Evolutionary conservation across 2,888 invertebrate species (phyloP).

Genomic region (Cephus nigrinus): DNA sequence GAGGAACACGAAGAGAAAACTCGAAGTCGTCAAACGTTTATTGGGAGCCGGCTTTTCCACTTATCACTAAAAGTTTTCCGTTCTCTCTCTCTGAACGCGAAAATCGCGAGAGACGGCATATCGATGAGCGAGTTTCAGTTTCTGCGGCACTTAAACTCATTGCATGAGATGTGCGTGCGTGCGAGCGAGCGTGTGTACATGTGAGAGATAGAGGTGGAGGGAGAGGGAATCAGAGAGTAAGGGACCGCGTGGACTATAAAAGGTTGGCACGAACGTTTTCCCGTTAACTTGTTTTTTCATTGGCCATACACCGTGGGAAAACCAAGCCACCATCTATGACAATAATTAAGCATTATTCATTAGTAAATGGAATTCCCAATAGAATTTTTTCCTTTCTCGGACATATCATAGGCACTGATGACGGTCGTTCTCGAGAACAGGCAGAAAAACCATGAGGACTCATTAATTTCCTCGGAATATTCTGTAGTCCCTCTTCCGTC

Average conservation of each 20-base stretch:
- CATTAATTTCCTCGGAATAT: no score
- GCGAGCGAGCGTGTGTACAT: constrained; percentile 7
- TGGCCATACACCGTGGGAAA: constrained; percentile 17
- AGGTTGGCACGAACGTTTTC: constrained; percentile 18
- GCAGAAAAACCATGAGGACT: not conserved
- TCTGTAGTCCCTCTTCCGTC: no score
- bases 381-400: constrained; percentile 35
- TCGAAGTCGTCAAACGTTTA: constrained; percentile 2
- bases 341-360: constrained; percentile 54
- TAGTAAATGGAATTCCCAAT: constrained; percentile 32
- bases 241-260: constrained; percentile 28
- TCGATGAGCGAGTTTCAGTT: no score
- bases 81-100: no score
- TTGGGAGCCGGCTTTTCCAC: no score
- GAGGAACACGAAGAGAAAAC: constrained; percentile 1
- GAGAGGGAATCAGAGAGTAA: constrained; percentile 7
- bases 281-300: constrained; percentile 24
- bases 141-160: no score
- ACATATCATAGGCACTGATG: constrained; percentile 37
- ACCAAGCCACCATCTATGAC: constrained; percentile 41
- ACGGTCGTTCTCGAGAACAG: constrained; percentile 20
- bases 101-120: no score
- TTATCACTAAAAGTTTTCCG: no score
- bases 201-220: constrained; percentile 5
- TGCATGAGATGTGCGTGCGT: not conserved